Evolutionary conservation across 2,113 vertebrate genomes (phyloP), one percentile per base, ranked within the genome.

Genomic region (Amblyopsis rosae): DNA sequence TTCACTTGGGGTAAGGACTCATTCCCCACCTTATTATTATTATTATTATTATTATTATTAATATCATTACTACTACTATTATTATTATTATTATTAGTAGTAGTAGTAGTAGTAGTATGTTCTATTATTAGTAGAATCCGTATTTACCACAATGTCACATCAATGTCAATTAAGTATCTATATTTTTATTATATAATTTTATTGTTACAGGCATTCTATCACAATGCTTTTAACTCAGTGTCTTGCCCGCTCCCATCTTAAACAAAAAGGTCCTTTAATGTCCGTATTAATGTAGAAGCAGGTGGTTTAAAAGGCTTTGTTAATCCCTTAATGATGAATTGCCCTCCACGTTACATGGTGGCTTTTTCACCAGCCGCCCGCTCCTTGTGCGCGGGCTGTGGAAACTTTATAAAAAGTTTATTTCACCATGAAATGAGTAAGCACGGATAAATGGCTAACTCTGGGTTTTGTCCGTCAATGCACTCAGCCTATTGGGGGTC

Each of bases 391-490:
- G 77, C 35, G 72, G 86, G 68, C 81, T 86, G 88, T 76, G 82
- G 89, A 93, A 92, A 94, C 93, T 93, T 92, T 90, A 93, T 93
- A 90, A 92, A 91, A 93, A 93, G 92, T 94, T 90, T 93, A 93
- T 94, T 83, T 93, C 92, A 93, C 90, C 92, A 93, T 92, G 93
- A 92, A 89, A 92, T 91, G 88, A 91, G 89, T 87, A 66, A 79
- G 87, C 89, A 60, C 59, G 65, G 85, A 90, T 93, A 91, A 92
- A 90, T 93, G 75, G 74, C 86, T 84, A 79, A 90, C 79, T 68
- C 59, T 15, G 70, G 82, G 16, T 92, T 81, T 87, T 92, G 90
- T 90, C 60, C 83, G 41, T 83, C 86, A 77, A 88, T 83, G 88
- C 89, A 82, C 82, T 87, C 80, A 17, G 84, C 70, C 93, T 90